phyloP scores from a whole-genome alignment of 30 jellyfish, hydroid and myxozoan genomes.

The Hydra vulgaris region DNA sequence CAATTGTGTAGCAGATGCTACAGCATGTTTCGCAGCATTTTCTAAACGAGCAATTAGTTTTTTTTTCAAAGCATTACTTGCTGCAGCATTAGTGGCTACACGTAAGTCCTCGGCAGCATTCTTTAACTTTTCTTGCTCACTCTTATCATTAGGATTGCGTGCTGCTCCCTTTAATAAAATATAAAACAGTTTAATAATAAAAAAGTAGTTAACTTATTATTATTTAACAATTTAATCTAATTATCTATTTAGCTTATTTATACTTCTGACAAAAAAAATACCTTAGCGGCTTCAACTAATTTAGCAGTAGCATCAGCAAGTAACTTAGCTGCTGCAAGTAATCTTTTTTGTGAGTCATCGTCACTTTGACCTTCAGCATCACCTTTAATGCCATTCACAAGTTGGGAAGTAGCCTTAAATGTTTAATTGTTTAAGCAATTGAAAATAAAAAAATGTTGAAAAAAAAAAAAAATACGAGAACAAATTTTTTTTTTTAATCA shows the following conservation, averaged over 20 bases:
- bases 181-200: background rate
- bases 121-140: slow-evolving; percentile 82
- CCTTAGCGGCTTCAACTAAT: slow-evolving; percentile 93
- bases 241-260: too few relatives aligned
- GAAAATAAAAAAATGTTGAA: too few relatives aligned
- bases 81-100: slow-evolving; percentile 96
- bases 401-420: slow-evolving; percentile 75
- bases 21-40: slow-evolving; percentile 96
- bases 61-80: slow-evolving; percentile 85
- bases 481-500: too few relatives aligned
- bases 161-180: slow-evolving; percentile 70
- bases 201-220: too few relatives aligned
- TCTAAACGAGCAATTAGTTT: slow-evolving; percentile 70
- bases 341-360: slow-evolving; percentile 67
- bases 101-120: slow-evolving; percentile 92
- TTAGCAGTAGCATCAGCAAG: slow-evolving; percentile 94
- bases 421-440: background rate
- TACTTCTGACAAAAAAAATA: slow-evolving; percentile 1
- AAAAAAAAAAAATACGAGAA: background rate
- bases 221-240: too few relatives aligned
- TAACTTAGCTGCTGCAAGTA: slow-evolving; percentile 85
- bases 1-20: slow-evolving; percentile 92
- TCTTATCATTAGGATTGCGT: slow-evolving; percentile 76
- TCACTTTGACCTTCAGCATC: slow-evolving; percentile 90
- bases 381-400: slow-evolving; percentile 80